Evolutionary conservation across 2,113 vertebrate species (phyloP), one percentile per base, ranked within the genome.

Genomic region (Psephotus haematonotus): DNA sequence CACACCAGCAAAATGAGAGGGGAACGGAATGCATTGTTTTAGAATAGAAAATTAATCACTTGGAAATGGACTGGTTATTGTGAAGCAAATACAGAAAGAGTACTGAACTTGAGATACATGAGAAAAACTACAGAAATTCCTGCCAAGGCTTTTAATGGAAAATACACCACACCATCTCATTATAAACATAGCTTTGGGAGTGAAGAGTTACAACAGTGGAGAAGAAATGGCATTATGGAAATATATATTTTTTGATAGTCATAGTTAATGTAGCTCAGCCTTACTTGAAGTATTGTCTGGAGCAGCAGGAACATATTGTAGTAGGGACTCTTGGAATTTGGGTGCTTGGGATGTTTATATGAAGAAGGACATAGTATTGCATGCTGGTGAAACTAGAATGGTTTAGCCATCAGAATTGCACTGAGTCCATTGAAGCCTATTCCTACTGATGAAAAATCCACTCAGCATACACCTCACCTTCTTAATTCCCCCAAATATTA

Each of bases 11-110:
- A 97, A 96, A 91, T 80, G 67, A 92, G 96, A 95, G 88, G 81
- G 62, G 60, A 94, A 94, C 95, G 88, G 91, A 94, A 90, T 93
- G 92, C 93, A 96, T 93, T 95, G 92, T 91, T 98, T 97, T 96
- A 96, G 86, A 97, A 96, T 88, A 97, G 97, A 97, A 98, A 97
- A 97, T 97, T 96, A 97, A 97, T 98, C 96, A 97, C 92, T 97
- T 96, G 97, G 94, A 97, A 97, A 92, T 96, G 83, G 93, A 94
- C 93, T 95, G 82, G 91, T 95, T 97, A 93, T 96, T 97, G 95
- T 96, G 94, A 97, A 80, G 86, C 93, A 94, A 97, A 96, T 94
- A 82, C 91, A 94, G 86, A 94, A 84, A 60, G 91, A 93, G 86
- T 92, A 90, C 89, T 97, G 96, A 96, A 92, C 93, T 95, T 90